Evolutionary conservation across 1,140 invertebrate species (phyloP), one percentile per base, ranked within the genome.

Genomic region (Dinothrombium tinctorium): DNA sequence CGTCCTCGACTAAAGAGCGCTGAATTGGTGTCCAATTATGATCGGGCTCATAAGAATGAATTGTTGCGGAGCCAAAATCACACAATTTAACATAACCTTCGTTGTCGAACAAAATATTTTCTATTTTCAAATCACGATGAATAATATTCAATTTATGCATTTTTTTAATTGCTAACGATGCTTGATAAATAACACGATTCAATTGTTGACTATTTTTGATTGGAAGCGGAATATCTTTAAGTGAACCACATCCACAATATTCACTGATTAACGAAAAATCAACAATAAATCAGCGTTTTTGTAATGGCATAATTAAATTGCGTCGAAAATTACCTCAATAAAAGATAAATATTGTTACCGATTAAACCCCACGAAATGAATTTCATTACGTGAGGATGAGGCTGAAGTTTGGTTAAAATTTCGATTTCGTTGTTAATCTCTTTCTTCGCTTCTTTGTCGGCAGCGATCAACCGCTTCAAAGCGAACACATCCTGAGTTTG

Each of bases 61-160:
- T 76, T 21, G 84, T 92, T 1, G 86, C 75, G 52, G 87, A 95
- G 1, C 94, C 94, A 71, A 99, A 98, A 64, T 99, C 94, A 65
- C 94, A 98, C 35, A 99, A 60, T 61, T 98, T 98, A 26, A 98
- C 72, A 47, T 69, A 67, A 46, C 84, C 82, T 53, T 78, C 69
- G 43, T 60, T 57, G 47, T 74, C 73, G 22, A 94, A 66, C 8
- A 89, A 58, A 32, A 77, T 55, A 56, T 79, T 83, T 57, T 72
- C 71, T 41, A 73, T 60, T 33, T 49, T 47, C 11, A 49, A 11
- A 40, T 47, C 44, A 3, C 42, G 37, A 40, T 49, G 42, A 8
- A 41, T 45, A 6, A 49, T 49, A 25, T 24, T 22, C n/a, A 41
- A 39, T 8, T 22, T 22, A 33, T 47, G 38, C 19, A 49, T 22